These are phyloP conservation scores for Tiaroga cobitis DNA, from an alignment of 2,797 vertebrate species.

Conservation along the genomic window DNA sequence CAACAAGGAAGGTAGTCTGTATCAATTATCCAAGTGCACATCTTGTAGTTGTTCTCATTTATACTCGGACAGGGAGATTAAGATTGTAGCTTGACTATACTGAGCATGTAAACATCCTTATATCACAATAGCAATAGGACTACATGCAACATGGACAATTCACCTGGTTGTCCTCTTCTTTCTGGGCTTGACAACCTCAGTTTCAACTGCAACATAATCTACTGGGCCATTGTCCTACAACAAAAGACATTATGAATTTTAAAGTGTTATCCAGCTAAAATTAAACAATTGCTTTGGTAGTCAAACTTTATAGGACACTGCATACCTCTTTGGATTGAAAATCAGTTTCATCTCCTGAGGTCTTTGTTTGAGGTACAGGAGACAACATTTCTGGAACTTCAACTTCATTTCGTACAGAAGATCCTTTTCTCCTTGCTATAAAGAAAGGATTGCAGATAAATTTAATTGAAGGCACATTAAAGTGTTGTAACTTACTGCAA, in stretches of 20 bases:
- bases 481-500: neutral
- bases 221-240: conserved; percentile 75
- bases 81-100: neutral
- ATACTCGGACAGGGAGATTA: neutral
- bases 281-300: neutral
- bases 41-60: neutral
- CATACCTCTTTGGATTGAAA: conserved; percentile 11
- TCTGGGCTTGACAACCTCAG: conserved; percentile 71
- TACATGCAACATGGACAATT: conserved; percentile 17
- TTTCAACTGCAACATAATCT: conserved; percentile 66
- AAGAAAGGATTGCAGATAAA: neutral
- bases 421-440: conserved; percentile 76
- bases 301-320: neutral
- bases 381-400: conserved; percentile 74
- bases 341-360: conserved; percentile 56
- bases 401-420: conserved; percentile 65
- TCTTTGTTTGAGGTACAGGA: conserved; percentile 81
- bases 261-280: neutral
- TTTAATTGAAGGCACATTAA: conserved; percentile 35
- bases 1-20: neutral
- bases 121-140: neutral
- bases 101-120: neutral
- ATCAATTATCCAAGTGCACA: neutral
- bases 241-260: conserved; percentile 47
- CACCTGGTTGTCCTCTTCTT: conserved; percentile 80